Evolutionary conservation across 1,140 invertebrate genomes (phyloP).

Genomic region (Drosophila azteca): DNA sequence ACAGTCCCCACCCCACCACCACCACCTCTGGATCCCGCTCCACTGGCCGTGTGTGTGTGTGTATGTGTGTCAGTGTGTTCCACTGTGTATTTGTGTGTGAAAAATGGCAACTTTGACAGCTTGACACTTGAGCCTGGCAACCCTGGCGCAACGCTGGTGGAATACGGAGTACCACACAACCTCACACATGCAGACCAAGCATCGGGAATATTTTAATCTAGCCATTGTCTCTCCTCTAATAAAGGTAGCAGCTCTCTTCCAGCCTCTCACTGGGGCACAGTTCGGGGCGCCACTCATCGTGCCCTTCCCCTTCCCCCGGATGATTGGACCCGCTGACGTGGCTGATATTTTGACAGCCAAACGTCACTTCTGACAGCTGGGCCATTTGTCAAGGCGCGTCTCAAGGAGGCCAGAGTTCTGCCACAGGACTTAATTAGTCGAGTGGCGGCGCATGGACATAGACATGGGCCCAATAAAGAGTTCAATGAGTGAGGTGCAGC

Average conservation of each 20-base stretch:
- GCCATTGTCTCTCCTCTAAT: conserved; percentile 21
- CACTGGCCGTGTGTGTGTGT: conserved; percentile 1
- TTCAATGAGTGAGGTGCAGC: too few species aligned
- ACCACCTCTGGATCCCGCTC: too few species aligned
- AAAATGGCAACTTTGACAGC: conserved; percentile 79
- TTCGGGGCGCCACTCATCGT: conserved; percentile 11
- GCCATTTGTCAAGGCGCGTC: conserved; percentile 63
- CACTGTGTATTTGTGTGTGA: conserved; percentile 49
- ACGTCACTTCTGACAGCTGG: conserved; percentile 72
- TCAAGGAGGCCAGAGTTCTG: conserved; percentile 10
- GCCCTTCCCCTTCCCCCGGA: not conserved
- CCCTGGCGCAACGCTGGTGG: conserved; percentile 2
- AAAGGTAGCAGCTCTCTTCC: conserved; percentile 6
- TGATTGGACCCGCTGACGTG: conserved; percentile 43
- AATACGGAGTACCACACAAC: not conserved
- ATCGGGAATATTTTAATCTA: conserved; percentile 67
- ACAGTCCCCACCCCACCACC: not conserved
- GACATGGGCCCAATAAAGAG: conserved; percentile 11
- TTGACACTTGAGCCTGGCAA: conserved; percentile 62
- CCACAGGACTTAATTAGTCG: conserved; percentile 49
- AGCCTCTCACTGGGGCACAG: conserved; percentile 2
- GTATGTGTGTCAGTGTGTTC: conserved; percentile 21
- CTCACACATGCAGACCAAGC: conserved; percentile 36
- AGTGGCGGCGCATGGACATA: not conserved
- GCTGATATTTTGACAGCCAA: conserved; percentile 76